Evolutionary conservation across 2,113 vertebrate species (phyloP).

Genomic region (Thinocorus orbignyianus): DNA sequence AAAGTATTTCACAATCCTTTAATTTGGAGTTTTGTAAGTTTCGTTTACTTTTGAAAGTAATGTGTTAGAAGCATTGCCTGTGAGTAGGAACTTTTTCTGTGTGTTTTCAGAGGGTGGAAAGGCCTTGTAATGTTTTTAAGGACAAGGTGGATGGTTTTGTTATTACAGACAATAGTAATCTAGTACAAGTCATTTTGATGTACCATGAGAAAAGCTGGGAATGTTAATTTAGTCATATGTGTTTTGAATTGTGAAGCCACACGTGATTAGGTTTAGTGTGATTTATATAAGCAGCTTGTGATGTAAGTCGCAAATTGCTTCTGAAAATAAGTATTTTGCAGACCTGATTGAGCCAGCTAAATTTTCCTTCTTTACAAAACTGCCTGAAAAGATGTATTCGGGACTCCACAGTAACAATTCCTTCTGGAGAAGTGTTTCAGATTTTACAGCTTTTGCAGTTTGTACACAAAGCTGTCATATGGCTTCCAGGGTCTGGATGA

Average conservation of each 20-base stretch:
- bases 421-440: background rate
- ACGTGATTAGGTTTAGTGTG: background rate
- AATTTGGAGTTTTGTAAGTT: accelerated
- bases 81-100: background rate
- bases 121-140: background rate
- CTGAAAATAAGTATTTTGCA: background rate
- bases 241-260: background rate
- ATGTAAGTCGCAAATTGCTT: background rate
- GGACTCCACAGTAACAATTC: background rate
- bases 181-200: background rate
- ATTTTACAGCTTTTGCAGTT: background rate
- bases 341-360: background rate
- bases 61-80: background rate
- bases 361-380: background rate
- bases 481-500: background rate
- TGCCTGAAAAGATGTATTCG: background rate
- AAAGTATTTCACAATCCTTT: background rate
- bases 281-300: background rate
- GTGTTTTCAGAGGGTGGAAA: background rate
- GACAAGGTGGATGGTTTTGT: background rate
- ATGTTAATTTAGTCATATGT: background rate
- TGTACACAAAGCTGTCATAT: too few relatives aligned
- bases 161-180: background rate
- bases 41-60: background rate
- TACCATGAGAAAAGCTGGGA: background rate